Evolutionary conservation across 1,140 invertebrate genomes (phyloP), one percentile per base, ranked within the genome.

Genomic region (Drosophila auraria): DNA sequence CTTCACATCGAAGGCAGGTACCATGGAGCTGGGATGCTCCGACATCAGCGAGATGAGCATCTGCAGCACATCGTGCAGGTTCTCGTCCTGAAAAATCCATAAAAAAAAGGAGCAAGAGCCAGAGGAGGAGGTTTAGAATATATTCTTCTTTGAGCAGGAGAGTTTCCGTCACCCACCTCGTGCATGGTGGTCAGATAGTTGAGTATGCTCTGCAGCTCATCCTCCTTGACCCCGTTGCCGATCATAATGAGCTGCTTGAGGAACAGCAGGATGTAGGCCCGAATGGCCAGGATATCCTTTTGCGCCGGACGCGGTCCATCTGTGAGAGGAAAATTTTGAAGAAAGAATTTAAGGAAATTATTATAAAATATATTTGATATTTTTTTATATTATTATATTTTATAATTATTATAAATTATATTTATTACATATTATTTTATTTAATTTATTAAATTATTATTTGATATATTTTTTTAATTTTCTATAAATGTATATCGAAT

Each of bases 151-250:
- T 1, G 33, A 1, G 11, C 2, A 33, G 11, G 33, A 11, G 33
- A 3, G 9, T 9, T 36, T 12, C 33, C 1, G 33, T 36, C 17
- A 50, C 94, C 49, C 94, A 98, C 97, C 95, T 99, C 98, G 93
- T 99, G 97, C 94, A 99, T 97, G 56, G 98, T 99, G 38, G 98
- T 98, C 63, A 99, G 94, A 93, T 99, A 99, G 94, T 99, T 99
- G 8, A 99, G 95, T 91, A 99, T 97, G 70, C 98, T 98, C 93
- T 99, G 99, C 25, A 99, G 94, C 93, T 99, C 99, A 93, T 99
- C 99, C 84, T 99, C 98, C 93, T 99, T 98, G 33, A 99, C 97
- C 12, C 98, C 98, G 91, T 98, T 97, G 40, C 98, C 98, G 90
- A 99, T 98, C 95, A 99, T 97, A 71, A 99, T 98, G 17, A 99